Conservation (phyloP, 2,797 vertebrate species). For the Gila robusta region DNA sequence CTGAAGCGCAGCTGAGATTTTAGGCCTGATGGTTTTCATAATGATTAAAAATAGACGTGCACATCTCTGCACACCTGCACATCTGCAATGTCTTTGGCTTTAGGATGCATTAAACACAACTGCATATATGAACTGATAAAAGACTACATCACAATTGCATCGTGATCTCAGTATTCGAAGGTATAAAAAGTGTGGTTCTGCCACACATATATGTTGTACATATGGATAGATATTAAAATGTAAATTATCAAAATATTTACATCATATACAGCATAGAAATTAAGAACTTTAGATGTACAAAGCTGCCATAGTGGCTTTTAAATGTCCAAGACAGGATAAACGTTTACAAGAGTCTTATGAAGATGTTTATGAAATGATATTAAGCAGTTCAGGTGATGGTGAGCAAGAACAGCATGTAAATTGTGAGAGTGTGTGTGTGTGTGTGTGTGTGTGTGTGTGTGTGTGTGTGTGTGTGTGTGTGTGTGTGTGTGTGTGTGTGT, state of each 20-base stretch:
- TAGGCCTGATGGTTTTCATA: not conserved
- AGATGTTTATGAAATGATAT: constrained; percentile 24
- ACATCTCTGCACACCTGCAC: constrained; percentile 14
- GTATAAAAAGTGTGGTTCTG: not conserved
- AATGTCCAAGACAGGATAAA: constrained; percentile 9
- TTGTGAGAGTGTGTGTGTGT: not conserved
- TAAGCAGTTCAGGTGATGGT: constrained; percentile 23
- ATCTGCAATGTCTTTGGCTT: not conserved
- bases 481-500: not conserved
- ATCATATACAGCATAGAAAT: not conserved
- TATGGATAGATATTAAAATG: not conserved
- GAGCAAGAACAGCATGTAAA: constrained; percentile 2
- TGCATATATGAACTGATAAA: not conserved
- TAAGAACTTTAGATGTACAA: not conserved
- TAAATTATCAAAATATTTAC: not conserved
- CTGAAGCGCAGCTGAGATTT: constrained; percentile 14
- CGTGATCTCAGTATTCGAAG: not conserved
- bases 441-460: not conserved
- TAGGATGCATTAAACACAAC: constrained; percentile 1
- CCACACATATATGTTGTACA: not conserved
- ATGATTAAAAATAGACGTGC: constrained; percentile 18
- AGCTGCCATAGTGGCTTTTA: not conserved
- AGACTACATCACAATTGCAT: not conserved
- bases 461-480: not conserved
- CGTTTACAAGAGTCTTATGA: constrained; percentile 5